Evolutionary conservation across 2,113 vertebrate genomes (phyloP).

Genomic region (Clarias gariepinus): DNA sequence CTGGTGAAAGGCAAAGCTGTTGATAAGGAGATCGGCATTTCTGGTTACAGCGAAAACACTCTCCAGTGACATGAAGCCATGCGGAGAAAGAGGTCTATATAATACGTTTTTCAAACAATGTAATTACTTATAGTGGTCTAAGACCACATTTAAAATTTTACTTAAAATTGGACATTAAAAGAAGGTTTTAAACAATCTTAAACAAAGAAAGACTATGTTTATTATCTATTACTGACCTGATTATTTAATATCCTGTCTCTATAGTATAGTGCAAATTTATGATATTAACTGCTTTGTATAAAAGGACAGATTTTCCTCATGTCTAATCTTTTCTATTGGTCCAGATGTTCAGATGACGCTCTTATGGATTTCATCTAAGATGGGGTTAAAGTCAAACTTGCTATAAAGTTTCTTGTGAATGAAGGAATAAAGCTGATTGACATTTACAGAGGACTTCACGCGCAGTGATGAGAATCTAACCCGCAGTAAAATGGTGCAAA

Average conservation of each 20-base stretch:
- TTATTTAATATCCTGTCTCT: not conserved
- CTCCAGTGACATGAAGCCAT: not conserved
- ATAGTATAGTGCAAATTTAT: not conserved
- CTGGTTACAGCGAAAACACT: not conserved
- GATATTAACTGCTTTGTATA: not conserved
- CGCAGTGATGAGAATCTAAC: no score
- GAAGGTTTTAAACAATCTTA: not conserved
- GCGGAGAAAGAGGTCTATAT: not conserved
- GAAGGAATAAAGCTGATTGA: no score
- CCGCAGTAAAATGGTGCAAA: no score
- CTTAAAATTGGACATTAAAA: not conserved
- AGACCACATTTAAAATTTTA: not conserved
- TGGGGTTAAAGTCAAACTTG: no score
- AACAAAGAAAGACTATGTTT: not conserved
- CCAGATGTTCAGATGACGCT: not conserved
- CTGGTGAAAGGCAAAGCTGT: not conserved
- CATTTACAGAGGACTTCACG: no score
- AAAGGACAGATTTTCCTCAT: not conserved
- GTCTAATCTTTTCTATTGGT: not conserved
- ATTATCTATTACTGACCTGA: not conserved
- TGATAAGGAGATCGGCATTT: not conserved
- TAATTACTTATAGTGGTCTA: not conserved
- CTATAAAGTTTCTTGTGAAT: no score
- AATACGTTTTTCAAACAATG: not conserved
- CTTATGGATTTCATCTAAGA: not conserved